Evolutionary conservation across 2,113 vertebrate genomes (phyloP).

Genomic region (Dasyornis broadbenti): DNA sequence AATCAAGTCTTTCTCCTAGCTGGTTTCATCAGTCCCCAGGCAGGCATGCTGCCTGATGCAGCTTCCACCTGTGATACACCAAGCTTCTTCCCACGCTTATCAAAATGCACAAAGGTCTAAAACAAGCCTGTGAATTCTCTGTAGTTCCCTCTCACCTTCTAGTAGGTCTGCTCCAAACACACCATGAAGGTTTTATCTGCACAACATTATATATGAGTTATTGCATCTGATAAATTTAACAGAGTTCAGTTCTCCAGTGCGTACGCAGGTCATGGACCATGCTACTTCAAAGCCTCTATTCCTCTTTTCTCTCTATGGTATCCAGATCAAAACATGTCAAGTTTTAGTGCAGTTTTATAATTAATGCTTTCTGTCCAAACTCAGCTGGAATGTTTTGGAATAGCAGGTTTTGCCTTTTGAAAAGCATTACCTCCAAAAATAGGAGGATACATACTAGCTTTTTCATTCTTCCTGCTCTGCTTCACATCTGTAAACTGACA

Average conservation of each 20-base stretch:
- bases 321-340: background rate
- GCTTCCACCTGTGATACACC: background rate
- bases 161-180: background rate
- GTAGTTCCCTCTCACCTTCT: background rate
- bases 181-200: background rate
- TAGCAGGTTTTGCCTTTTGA: background rate
- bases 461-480: background rate
- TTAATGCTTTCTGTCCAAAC: background rate
- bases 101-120: background rate
- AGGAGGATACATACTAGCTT: background rate
- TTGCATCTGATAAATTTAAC: background rate
- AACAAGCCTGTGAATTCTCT: background rate
- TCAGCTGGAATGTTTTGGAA: background rate
- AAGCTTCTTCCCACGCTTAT: background rate
- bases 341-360: background rate
- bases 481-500: background rate
- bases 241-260: background rate
- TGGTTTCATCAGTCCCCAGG: background rate
- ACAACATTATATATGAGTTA: background rate
- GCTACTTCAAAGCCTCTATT: constrained; percentile 9
- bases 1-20: background rate
- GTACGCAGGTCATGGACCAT: background rate
- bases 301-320: background rate
- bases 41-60: background rate
- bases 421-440: background rate